Percentiles rank a stretch among this genome's conserved stretches.
phyloP scores from a whole-genome alignment of 2,797 vertebrate species.

The Cossypha polioptera region DNA sequence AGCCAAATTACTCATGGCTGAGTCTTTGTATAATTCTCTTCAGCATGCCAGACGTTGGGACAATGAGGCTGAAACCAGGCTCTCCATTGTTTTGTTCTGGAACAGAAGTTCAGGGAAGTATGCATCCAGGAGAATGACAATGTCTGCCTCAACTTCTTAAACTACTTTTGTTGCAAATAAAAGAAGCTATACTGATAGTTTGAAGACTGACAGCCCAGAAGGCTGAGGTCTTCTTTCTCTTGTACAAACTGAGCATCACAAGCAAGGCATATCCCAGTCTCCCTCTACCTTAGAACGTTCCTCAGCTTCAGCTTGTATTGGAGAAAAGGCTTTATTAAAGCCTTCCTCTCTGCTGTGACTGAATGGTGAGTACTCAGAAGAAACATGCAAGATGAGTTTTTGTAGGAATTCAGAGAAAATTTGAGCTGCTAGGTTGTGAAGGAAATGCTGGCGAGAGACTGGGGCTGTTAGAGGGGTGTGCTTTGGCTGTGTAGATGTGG shows the following conservation, averaged over 20 bases:
- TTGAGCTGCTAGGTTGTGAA: background rate
- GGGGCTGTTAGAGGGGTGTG: background rate
- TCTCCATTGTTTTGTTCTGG: background rate
- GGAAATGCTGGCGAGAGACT: background rate
- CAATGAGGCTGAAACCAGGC: background rate
- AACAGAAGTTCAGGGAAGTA: background rate
- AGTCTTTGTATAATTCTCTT: background rate
- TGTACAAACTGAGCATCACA: background rate
- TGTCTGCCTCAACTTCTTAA: background rate
- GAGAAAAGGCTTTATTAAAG: background rate
- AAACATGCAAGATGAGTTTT: background rate
- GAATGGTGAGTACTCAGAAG: background rate
- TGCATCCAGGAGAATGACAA: background rate
- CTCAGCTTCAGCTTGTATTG: background rate
- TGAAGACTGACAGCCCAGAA: background rate
- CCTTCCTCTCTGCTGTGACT: background rate
- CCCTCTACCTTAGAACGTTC: background rate
- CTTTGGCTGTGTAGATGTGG: conserved; percentile 8
- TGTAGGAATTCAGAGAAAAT: background rate
- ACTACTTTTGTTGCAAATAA: background rate
- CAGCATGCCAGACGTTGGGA: too few relatives aligned
- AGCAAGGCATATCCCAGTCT: background rate
- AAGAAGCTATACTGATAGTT: background rate
- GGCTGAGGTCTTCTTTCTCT: background rate
- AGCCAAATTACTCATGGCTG: background rate